These are phyloP conservation scores for Mus caroli DNA, from an alignment of 2,797 vertebrate species.

Conservation along the genomic window DNA sequence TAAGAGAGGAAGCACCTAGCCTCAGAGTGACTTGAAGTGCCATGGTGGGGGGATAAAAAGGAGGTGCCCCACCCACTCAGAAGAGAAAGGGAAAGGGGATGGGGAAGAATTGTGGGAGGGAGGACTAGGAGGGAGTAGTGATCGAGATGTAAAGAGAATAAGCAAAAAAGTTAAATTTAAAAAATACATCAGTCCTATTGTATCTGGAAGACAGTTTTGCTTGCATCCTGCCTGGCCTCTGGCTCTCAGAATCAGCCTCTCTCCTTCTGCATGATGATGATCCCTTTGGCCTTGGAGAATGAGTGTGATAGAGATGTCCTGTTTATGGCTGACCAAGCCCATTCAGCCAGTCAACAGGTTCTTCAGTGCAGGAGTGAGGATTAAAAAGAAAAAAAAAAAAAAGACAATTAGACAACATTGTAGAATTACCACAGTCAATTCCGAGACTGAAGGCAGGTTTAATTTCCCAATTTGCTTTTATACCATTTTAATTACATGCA, in stretches of 20 bases:
- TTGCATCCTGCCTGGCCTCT: background rate
- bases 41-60: background rate
- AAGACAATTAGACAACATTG: too few species aligned
- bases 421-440: too few species aligned
- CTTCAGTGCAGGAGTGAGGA: too few species aligned
- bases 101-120: background rate
- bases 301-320: too few species aligned
- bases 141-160: background rate
- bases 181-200: background rate
- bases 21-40: background rate
- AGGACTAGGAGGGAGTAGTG: background rate
- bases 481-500: too few species aligned
- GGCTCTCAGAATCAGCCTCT: background rate
- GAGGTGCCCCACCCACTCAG: background rate
- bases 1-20: background rate
- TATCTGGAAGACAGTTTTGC: background rate
- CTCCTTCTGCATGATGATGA: background rate
- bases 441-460: too few species aligned
- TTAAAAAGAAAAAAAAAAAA: too few species aligned
- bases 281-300: background rate
- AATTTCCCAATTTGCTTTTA: too few species aligned
- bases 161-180: background rate
- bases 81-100: background rate
- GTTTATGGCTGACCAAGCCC: too few species aligned
- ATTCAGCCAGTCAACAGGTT: too few species aligned